Evolutionary conservation across 2,888 invertebrate species (phyloP), one percentile per base, ranked within the genome.

Genomic region (Perdita meconis): DNA sequence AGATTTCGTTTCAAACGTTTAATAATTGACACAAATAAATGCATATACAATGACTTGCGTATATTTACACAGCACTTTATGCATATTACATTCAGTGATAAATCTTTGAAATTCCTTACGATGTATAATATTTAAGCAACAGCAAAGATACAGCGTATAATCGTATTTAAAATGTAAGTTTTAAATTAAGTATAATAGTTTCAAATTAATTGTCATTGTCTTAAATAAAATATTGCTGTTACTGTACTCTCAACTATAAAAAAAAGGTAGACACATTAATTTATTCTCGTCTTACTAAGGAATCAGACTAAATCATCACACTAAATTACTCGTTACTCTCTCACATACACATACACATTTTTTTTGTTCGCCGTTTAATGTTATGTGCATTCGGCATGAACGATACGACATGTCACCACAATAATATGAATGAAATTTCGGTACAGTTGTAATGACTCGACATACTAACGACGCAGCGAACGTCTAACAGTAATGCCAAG

Each of bases 1-100:
- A 2, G 12, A 30, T 26, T 64, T 47, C 19, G 5, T 30, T 26
- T 19, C 10, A 42, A 34, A 57, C 10, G 13, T 74, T 57, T 60
- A 72, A 66, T 47, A 66, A 38, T 72, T 19, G n/a, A 53, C 44
- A 71, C 12, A 56, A 42, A 55, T 53, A 64, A 74, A 68, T 68
- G 53, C 59, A 50, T 12, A 36, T 67, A 68, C 47, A 64, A 26
- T 44, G 5, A n/a, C 55, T 53, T 65, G 56, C 44, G 24, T 42
- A 24, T 67, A 71, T 50, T 57, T 42, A 19, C 38, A 53, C 13
- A 30, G 13, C 47, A 63, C 59, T 26, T 13, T 50, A 34, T 47
- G 50, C 30, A 44, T 34, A 30, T 57, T 16, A 44, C 50, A 65
- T 59, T 47, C 47, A 47, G 19, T 10, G 19, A 19, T 19, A 22